Evolutionary conservation across 2,888 invertebrate genomes (phyloP).

Genomic region (Drosophila recens): DNA sequence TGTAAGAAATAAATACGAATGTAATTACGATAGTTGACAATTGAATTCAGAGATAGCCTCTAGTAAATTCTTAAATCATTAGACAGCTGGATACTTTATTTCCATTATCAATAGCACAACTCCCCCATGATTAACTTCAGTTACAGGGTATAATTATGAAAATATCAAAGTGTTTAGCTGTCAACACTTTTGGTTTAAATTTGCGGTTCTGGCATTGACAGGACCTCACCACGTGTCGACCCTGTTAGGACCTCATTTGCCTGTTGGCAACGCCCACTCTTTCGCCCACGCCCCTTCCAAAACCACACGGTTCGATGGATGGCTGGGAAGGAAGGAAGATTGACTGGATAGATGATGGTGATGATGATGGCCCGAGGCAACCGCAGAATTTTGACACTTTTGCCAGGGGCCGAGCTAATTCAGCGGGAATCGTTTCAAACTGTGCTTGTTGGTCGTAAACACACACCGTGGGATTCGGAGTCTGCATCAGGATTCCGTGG

Average conservation of each 20-base stretch:
- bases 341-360: conserved; percentile 6
- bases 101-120: background rate
- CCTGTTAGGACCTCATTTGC: conserved; percentile 64
- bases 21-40: too few species aligned
- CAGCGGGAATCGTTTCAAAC: conserved; percentile 69
- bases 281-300: conserved; percentile 21
- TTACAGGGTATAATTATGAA: conserved; percentile 47
- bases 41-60: background rate
- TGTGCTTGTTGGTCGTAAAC: conserved; percentile 85
- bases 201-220: conserved; percentile 58
- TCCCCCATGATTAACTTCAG: background rate
- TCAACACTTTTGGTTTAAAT: conserved; percentile 58
- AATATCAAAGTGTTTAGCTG: conserved; percentile 62
- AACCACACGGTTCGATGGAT: conserved; percentile 20
- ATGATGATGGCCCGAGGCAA: conserved; percentile 51
- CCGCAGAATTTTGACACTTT: conserved; percentile 68
- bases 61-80: background rate
- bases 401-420: conserved; percentile 64
- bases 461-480: conserved; percentile 85
- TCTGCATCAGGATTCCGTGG: conserved; percentile 7
- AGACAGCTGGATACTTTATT: background rate
- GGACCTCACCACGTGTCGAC: conserved; percentile 58
- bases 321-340: background rate
- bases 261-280: conserved; percentile 51
- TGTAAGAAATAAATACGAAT: background rate